These are phyloP conservation scores for Hypomecis atomaria DNA, from an alignment of 2,888 invertebrate genomes.

Conservation along the genomic window DNA sequence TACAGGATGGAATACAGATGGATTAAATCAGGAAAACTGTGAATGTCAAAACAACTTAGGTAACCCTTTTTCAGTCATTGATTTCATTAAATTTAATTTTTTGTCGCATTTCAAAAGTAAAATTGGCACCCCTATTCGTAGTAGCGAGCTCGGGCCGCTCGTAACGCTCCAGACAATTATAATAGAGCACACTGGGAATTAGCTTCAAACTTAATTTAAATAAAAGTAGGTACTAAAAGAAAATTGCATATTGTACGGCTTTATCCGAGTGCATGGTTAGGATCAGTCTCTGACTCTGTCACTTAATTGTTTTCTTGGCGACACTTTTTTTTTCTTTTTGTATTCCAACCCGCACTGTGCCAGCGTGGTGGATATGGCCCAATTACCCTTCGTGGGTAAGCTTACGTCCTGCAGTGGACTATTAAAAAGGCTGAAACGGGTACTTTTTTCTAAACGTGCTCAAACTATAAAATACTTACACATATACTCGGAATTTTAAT, in stretches of 20 bases:
- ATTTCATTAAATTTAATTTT: neutral
- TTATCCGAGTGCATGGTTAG: conserved; percentile 40
- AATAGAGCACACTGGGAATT: conserved; percentile 52
- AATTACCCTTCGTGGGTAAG: no score
- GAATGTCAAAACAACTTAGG: no score
- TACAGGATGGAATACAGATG: no score
- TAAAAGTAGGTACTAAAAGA: conserved; percentile 50
- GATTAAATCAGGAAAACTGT: no score
- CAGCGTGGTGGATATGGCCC: no score
- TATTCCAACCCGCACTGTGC: no score
- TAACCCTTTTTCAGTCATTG: no score
- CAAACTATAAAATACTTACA: no score
- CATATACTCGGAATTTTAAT: no score
- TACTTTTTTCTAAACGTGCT: no score
- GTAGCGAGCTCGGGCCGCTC: conserved; percentile 32
- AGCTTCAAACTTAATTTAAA: conserved; percentile 55
- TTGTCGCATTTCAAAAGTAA: neutral
- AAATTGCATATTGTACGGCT: conserved; percentile 44
- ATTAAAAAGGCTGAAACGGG: no score
- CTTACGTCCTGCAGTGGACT: no score
- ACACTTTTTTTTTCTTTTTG: conserved; percentile 4
- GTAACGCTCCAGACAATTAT: conserved; percentile 50
- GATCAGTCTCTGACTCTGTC: conserved; percentile 27
- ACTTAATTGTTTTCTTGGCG: conserved; percentile 26
- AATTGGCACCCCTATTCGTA: conserved; percentile 25